phyloP scores from a whole-genome alignment of 2,113 vertebrate genomes.

The Chinchilla lanigera region DNA sequence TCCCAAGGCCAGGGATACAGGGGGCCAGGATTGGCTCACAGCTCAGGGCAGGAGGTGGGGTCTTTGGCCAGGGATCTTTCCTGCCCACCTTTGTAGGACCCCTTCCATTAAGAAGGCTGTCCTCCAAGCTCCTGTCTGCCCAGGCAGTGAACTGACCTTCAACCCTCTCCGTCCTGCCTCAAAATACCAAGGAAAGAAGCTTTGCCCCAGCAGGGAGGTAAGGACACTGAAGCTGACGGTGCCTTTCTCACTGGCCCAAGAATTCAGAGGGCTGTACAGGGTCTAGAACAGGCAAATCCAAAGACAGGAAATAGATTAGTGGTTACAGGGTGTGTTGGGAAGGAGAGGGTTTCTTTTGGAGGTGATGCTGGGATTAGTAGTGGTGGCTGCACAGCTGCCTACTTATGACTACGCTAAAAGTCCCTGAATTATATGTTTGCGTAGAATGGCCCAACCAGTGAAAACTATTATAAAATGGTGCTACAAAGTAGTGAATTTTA shows the following conservation, averaged over 20 bases:
- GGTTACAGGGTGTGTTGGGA: neutral
- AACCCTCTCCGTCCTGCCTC: neutral
- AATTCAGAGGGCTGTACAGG: neutral
- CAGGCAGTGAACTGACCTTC: neutral
- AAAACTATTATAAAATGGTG: neutral
- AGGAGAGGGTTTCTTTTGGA: neutral
- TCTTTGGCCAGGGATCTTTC: accelerated
- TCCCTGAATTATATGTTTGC: neutral
- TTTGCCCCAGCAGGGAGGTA: too few relatives aligned
- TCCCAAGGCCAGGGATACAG: neutral
- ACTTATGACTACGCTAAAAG: neutral
- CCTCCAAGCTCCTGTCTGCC: accelerated
- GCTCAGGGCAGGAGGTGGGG: neutral
- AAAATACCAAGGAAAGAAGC: too few relatives aligned
- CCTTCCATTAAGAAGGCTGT: neutral
- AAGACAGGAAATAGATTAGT: neutral
- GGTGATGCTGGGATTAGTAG: neutral
- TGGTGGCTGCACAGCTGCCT: neutral
- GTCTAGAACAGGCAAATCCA: neutral
- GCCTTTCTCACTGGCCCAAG: neutral
- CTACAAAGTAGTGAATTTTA: neutral
- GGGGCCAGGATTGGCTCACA: neutral
- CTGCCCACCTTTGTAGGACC: neutral
- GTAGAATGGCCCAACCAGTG: neutral
- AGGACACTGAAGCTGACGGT: neutral